Base-by-base conservation (phyloP, 2,113 vertebrate species). In the Thunnus thynnus region DNA sequence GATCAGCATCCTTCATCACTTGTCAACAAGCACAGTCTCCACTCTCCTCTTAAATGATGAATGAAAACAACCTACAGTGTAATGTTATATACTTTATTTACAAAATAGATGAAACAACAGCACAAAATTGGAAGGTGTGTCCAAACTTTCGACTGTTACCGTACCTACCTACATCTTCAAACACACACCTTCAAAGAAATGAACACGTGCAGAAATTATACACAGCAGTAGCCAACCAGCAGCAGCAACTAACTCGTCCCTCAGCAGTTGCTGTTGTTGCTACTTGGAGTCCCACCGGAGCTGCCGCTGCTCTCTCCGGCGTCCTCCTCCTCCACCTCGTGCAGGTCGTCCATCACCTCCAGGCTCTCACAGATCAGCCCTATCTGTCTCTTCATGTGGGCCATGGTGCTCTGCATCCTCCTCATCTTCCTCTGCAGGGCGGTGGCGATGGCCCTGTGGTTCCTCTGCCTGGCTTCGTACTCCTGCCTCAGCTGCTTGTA, bases 401-500 rank as follows among this genome's bases (percentile, higher is more conserved):
- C 82, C 94, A 95, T 94, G 55, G 93, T 92, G 72, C 86, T 94
- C 87, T 94, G 94, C 92, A 95, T 95, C 79, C 89, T 90, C 76
- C 84, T 91, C 93, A 95, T 94, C 86, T 95, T 95, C 88, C 80
- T 91, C 77, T 94, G 92, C 41, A 95, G 88, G 36, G 93, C 72
- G 0, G 57, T 75, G 30, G 92, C 92, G 0, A 94, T 92, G 47
- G 86, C 87, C 64, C 92, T 85, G 78, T 95, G 92, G 78, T 90
- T 92, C 76, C 87, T 91, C 82, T 92, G 90, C 41, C 89, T 83
- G 36, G 80, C 78, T 51, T 94, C 92, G 2, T 93, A 95, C 73
- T 95, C 92, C 30, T 94, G 90, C 9, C 88, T 93, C 68, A 96
- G 91, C 65, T 96, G 89, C 20, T 76, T 91, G 88, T 96, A 96